Evolutionary conservation across 1,140 invertebrate genomes (phyloP).

Genomic region (Trichogramma pretiosum): DNA sequence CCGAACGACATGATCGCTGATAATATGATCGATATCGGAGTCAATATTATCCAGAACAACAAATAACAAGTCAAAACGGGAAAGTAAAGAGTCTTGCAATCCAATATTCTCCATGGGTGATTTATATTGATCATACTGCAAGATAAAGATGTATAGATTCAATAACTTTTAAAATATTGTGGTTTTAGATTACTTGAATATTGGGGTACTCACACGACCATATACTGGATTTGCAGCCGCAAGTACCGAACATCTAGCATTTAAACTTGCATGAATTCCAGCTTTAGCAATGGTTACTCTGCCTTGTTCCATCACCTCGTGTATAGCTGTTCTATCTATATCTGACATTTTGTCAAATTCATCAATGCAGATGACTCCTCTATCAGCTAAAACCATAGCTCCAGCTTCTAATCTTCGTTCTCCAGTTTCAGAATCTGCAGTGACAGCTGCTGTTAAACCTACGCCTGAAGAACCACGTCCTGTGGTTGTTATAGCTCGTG

Average conservation of each 20-base stretch:
- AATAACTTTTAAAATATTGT: slow-evolving; percentile 1
- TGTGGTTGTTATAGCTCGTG: slow-evolving; percentile 91
- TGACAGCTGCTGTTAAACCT: slow-evolving; percentile 97
- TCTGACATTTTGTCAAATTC: slow-evolving; percentile 99
- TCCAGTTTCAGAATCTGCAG: slow-evolving; percentile 89
- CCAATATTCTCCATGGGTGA: slow-evolving; percentile 99
- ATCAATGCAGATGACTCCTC: slow-evolving; percentile 98
- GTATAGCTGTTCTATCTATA: slow-evolving; percentile 96
- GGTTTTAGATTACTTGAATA: neutral
- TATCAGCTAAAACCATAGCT: slow-evolving; percentile 98
- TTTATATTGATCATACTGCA: slow-evolving; percentile 95
- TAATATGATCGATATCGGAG: slow-evolving; percentile 79
- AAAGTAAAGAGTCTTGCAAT: slow-evolving; percentile 93
- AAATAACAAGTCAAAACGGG: slow-evolving; percentile 97
- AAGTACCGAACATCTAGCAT: slow-evolving; percentile 94
- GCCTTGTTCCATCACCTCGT: slow-evolving; percentile 96
- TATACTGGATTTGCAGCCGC: slow-evolving; percentile 99
- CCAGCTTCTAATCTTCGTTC: slow-evolving; percentile 89
- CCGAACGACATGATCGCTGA: slow-evolving; percentile 93
- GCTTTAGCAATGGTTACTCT: slow-evolving; percentile 97
- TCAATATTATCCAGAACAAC: slow-evolving; percentile 92
- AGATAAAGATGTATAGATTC: slow-evolving; percentile 23
- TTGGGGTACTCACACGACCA: slow-evolving; percentile 63
- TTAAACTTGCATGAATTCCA: slow-evolving; percentile 95
- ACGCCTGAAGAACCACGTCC: slow-evolving; percentile 94